Evolutionary conservation across 2,888 invertebrate genomes (phyloP).

Genomic region (Dicyrtomina minuta): DNA sequence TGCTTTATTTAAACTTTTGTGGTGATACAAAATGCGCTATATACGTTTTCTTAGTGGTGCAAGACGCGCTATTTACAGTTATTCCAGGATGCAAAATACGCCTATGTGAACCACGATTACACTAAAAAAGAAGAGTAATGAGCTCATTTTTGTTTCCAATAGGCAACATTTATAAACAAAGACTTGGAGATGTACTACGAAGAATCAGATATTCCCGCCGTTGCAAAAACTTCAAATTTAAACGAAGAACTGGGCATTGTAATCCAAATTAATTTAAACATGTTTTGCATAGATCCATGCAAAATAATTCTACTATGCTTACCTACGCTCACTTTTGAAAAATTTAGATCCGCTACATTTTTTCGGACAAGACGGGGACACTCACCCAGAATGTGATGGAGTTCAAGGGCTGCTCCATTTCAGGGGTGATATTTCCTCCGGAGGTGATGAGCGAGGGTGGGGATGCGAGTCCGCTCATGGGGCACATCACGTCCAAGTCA

Average conservation of each 20-base stretch:
- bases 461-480: constrained; percentile 53
- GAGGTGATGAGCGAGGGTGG: constrained; percentile 47
- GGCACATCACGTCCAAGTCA: constrained; percentile 64
- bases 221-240: constrained; percentile 94
- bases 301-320: too few species aligned
- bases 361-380: constrained; percentile 98
- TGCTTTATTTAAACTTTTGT: too few species aligned
- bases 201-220: constrained; percentile 87
- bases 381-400: constrained; percentile 97
- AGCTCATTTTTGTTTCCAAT: too few species aligned
- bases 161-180: constrained; percentile 89
- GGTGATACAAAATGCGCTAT: too few species aligned
- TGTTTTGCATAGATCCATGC: too few species aligned
- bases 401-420: constrained; percentile 70
- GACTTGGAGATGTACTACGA: constrained; percentile 97
- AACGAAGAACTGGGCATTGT: constrained; percentile 94
- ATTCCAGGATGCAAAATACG: constrained; percentile 2
- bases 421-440: constrained; percentile 59
- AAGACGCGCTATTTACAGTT: too few species aligned
- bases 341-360: constrained; percentile 86
- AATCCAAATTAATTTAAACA: too few species aligned
- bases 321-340: too few species aligned
- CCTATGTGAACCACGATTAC: too few species aligned
- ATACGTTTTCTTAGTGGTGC: too few species aligned
- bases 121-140: too few species aligned